These are phyloP conservation scores for Hydra vulgaris DNA, from an alignment of 30 jellyfish, hydroid and myxozoan genomes.

Conservation along the genomic window DNA sequence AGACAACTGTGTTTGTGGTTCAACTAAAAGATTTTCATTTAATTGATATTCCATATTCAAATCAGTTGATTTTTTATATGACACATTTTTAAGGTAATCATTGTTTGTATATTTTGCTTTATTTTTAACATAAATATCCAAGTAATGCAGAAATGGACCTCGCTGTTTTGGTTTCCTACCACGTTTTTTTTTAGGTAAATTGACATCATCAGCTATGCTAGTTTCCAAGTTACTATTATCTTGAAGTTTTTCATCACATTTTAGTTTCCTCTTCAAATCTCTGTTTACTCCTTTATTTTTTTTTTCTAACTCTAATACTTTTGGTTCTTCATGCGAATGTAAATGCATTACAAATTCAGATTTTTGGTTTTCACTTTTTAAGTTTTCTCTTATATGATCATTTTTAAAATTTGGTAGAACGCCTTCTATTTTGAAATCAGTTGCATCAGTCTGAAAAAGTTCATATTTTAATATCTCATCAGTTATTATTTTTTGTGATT, in stretches of 20 bases:
- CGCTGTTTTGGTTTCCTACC: slow-evolving; percentile 24
- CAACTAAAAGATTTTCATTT: background rate
- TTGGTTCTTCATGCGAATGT: background rate
- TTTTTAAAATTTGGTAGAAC: background rate
- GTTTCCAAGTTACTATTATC: background rate
- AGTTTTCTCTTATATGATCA: background rate
- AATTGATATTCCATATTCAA: background rate
- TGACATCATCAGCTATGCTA: background rate
- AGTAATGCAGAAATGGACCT: slow-evolving; percentile 24
- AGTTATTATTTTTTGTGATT: background rate
- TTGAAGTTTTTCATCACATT: background rate
- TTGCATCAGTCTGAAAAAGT: background rate
- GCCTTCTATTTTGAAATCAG: background rate
- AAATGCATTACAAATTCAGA: background rate
- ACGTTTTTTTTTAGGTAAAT: slow-evolving; percentile 7
- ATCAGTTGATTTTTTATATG: background rate
- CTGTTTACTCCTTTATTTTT: background rate
- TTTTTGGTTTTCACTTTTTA: slow-evolving; percentile 7
- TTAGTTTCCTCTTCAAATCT: background rate
- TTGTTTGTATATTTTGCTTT: background rate
- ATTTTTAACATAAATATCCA: slow-evolving; percentile 20
- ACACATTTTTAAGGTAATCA: background rate
- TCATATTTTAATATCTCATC: background rate
- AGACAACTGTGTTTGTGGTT: background rate
- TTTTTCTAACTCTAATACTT: background rate